A percentile compares a stretch with the other conserved stretches of the same genome.
These are phyloP conservation scores for Caradrina kadenii DNA, from an alignment of 2,888 invertebrate species.

Conservation along the genomic window DNA sequence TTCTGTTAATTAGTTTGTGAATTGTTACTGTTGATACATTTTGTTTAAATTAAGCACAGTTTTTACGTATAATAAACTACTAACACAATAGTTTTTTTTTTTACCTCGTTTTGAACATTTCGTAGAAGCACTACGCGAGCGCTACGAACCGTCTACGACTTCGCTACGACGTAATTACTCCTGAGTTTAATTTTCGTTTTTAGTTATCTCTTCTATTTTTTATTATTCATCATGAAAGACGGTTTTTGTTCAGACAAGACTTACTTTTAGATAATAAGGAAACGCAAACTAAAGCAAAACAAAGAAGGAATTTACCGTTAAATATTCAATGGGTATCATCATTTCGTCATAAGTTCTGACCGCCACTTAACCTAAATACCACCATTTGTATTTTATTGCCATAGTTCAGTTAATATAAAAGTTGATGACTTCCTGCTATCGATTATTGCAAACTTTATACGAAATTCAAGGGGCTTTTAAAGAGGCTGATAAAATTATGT, in stretches of 20 bases:
- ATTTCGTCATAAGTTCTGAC: constrained; percentile 47
- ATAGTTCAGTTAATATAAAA: constrained; percentile 77
- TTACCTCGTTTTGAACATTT: constrained; percentile 43
- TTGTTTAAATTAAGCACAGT: constrained; percentile 45
- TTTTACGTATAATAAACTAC: constrained; percentile 42
- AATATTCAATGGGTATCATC: constrained; percentile 40
- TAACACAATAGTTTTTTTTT: constrained; percentile 40
- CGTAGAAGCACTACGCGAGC: constrained; percentile 57
- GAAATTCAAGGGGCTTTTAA: constrained; percentile 73
- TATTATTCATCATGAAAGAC: constrained; percentile 40
- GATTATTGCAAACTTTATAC: constrained; percentile 77
- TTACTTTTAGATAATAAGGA: constrained; percentile 43
- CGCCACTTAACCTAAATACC: constrained; percentile 59
- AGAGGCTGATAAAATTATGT: constrained; percentile 77
- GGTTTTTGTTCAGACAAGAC: constrained; percentile 30
- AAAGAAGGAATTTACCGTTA: constrained; percentile 30
- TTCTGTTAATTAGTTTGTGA: constrained; percentile 32
- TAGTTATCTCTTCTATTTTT: constrained; percentile 43
- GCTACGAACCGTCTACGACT: constrained; percentile 60
- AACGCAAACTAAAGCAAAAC: constrained; percentile 30
- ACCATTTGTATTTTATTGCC: constrained; percentile 71
- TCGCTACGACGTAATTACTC: constrained; percentile 59
- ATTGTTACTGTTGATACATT: constrained; percentile 42
- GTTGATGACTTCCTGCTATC: constrained; percentile 72
- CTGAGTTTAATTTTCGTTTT: constrained; percentile 59